These are phyloP conservation scores for Spodoptera frugiperda DNA, from an alignment of 1,140 invertebrate species.

Conservation along the genomic window DNA sequence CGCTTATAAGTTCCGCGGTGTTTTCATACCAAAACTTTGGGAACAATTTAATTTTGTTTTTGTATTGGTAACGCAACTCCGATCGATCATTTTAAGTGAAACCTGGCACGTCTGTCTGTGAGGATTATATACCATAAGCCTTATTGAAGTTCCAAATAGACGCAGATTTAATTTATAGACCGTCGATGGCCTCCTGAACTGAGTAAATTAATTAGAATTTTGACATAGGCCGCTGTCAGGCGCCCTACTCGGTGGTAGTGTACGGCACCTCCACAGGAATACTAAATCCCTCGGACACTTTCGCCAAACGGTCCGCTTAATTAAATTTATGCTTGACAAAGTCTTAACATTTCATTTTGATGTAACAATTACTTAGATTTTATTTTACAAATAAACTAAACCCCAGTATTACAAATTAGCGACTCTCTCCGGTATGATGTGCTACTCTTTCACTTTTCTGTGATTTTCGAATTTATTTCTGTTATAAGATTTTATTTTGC, in stretches of 20 bases:
- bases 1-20: conserved; percentile 7
- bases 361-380: conserved; percentile 20
- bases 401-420: conserved; percentile 10
- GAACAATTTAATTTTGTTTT: conserved; percentile 9
- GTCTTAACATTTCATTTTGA: conserved; percentile 43
- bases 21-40: not conserved
- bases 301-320: conserved; percentile 28
- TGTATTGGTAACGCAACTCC: not conserved
- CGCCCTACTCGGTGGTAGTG: not conserved
- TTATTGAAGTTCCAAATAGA: conserved; percentile 39
- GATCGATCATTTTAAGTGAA: conserved; percentile 1
- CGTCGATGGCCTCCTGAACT: conserved; percentile 38
- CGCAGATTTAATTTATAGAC: conserved; percentile 42
- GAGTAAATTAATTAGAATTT: conserved; percentile 45
- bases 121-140: conserved; percentile 24
- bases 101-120: conserved; percentile 5
- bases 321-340: conserved; percentile 39
- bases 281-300: conserved; percentile 22
- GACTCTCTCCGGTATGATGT: no score
- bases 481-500: no score
- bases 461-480: no score
- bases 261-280: conserved; percentile 25
- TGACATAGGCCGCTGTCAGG: conserved; percentile 43
- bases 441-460: no score
- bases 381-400: conserved; percentile 17